A percentile compares a stretch with the other conserved stretches of the same genome.
phyloP scores from a whole-genome alignment of 2,113 vertebrate genomes.

The Greenwoodochromis staneri region DNA sequence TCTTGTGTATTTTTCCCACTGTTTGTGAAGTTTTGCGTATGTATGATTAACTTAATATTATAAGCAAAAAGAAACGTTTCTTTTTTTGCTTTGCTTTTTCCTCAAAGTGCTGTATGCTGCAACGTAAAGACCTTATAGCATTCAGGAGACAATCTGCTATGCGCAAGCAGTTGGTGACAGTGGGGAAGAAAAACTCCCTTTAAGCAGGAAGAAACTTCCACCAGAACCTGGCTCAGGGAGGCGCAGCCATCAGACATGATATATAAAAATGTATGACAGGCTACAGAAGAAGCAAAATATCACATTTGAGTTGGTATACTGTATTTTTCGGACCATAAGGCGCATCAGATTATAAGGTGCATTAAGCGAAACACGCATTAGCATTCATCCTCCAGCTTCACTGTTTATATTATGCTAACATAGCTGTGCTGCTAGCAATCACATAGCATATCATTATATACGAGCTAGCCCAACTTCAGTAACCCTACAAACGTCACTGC shows the following conservation, averaged over 20 bases:
- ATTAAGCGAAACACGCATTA: background rate
- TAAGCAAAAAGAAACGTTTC: fast-evolving
- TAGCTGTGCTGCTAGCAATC: background rate
- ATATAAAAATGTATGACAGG: background rate
- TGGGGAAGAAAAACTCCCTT: background rate
- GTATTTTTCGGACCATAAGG: background rate
- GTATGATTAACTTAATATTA: background rate
- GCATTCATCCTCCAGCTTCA: background rate
- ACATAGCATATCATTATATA: background rate
- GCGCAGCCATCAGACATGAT: fast-evolving
- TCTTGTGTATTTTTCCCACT: background rate
- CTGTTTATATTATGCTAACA: background rate
- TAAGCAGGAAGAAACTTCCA: background rate
- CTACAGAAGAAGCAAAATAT: background rate
- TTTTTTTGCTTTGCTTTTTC: background rate
- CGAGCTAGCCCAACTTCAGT: background rate
- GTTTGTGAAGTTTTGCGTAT: background rate
- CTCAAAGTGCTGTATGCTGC: background rate
- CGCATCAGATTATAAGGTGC: background rate
- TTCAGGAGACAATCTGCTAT: background rate
- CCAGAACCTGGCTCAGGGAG: background rate
- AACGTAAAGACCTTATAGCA: background rate
- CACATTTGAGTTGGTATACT: background rate
- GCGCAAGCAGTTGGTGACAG: background rate
- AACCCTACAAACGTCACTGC: fast-evolving